Evolutionary conservation across 2,797 vertebrate species (phyloP).

Genomic region (Hippocampus kuda): DNA sequence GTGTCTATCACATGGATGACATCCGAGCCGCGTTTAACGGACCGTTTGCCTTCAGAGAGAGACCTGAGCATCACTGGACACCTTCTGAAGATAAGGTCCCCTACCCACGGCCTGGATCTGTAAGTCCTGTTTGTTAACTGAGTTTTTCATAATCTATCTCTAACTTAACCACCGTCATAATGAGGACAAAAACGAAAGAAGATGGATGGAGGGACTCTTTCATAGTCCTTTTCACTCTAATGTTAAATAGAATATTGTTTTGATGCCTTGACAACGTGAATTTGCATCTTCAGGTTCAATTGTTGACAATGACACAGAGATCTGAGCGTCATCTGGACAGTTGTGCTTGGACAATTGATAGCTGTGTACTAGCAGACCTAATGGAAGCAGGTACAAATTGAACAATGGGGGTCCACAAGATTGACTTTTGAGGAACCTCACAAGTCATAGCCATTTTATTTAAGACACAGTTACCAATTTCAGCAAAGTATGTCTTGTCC

Average conservation of each 20-base stretch:
- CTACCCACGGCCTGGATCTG: conserved; percentile 89
- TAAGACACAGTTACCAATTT: neutral
- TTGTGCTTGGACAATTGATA: neutral
- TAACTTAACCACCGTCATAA: too few species aligned
- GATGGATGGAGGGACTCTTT: too few species aligned
- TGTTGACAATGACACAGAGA: neutral
- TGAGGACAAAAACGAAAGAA: too few species aligned
- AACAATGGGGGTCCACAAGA: neutral
- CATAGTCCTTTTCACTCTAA: too few species aligned
- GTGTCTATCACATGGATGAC: conserved; percentile 90
- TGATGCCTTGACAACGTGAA: too few species aligned
- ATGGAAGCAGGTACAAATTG: neutral
- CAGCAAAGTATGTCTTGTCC: too few species aligned
- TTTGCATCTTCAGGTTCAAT: too few species aligned
- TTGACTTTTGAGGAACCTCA: neutral
- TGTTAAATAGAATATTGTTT: too few species aligned
- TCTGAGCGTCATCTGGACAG: neutral
- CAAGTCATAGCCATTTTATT: neutral
- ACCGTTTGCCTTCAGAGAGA: conserved; percentile 85
- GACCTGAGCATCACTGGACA: conserved; percentile 88
- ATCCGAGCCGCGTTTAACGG: conserved; percentile 91
- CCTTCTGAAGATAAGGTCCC: conserved; percentile 88
- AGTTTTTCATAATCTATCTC: neutral
- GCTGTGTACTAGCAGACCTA: too few species aligned
- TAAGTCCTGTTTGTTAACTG: conserved; percentile 61